Evolutionary conservation across 2,113 vertebrate genomes (phyloP).

Genomic region (Tragelaphus scriptus): DNA sequence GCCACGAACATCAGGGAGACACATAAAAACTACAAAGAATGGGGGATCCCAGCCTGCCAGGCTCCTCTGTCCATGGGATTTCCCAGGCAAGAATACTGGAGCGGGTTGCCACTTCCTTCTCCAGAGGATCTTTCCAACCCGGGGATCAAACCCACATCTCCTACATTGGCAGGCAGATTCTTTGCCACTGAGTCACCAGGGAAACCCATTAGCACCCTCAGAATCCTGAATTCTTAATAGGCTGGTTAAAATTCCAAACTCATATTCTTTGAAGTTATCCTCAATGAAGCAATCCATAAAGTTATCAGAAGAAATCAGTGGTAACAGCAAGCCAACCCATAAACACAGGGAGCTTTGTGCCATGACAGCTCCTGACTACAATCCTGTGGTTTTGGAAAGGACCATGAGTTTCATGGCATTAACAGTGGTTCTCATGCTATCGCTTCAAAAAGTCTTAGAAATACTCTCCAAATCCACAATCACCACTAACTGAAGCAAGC

Average conservation of each 20-base stretch:
- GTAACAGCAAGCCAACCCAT: conserved; percentile 93
- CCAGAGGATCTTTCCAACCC: not conserved
- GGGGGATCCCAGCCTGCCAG: not conserved
- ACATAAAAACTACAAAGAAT: not conserved
- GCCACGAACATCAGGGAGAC: not conserved
- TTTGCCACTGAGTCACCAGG: not conserved
- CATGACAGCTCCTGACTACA: conserved; percentile 90
- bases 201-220: conserved; percentile 83
- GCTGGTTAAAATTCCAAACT: conserved; percentile 93
- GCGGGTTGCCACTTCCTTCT: not conserved
- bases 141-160: not conserved
- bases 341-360: conserved; percentile 95
- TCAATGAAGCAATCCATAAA: conserved; percentile 92
- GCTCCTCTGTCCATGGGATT: not conserved
- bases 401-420: conserved; percentile 92
- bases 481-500: conserved; percentile 81
- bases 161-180: not conserved
- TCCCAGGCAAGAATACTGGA: not conserved
- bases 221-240: conserved; percentile 90
- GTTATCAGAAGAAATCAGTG: conserved; percentile 92
- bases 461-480: conserved; percentile 91
- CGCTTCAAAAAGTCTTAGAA: conserved; percentile 88
- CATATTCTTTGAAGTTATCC: conserved; percentile 93
- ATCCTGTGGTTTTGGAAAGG: conserved; percentile 92
- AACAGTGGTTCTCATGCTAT: conserved; percentile 90